Conservation (phyloP, 1,140 invertebrate genomes). For the Acyrthosiphon pisum region DNA sequence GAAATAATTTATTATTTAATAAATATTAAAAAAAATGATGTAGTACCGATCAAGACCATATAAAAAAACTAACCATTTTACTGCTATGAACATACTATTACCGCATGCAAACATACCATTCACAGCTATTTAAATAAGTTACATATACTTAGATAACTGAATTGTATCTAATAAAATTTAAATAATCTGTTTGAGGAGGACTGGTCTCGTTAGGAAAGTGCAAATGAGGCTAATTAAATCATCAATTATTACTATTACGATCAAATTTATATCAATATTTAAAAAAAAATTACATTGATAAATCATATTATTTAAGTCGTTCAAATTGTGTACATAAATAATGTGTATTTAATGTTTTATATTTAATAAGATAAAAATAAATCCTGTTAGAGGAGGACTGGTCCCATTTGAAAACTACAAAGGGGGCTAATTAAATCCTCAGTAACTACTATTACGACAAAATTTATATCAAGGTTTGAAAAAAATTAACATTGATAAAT, state of each 20-base stretch:
- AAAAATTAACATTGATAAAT: no score
- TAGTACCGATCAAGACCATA: neutral
- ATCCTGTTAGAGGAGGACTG: neutral
- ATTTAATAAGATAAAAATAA: no score
- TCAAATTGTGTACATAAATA: neutral
- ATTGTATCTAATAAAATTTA: neutral
- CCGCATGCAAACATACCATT: no score
- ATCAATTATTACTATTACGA: neutral
- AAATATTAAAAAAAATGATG: neutral
- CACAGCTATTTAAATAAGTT: no score
- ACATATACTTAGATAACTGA: neutral
- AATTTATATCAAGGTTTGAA: neutral
- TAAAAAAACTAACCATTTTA: no score
- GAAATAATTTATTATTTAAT: neutral
- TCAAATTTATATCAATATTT: neutral
- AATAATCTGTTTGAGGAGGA: neutral
- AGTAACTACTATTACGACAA: neutral
- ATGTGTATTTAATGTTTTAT: no score
- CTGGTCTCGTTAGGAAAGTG: neutral
- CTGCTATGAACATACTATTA: no score
- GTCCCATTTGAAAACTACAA: neutral
- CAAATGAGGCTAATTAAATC: constrained; percentile 35
- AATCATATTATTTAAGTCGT: no score
- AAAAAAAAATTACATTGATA: neutral
- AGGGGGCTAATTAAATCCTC: constrained; percentile 44